phyloP scores from a whole-genome alignment of 2,797 vertebrate species.

The Falco peregrinus region DNA sequence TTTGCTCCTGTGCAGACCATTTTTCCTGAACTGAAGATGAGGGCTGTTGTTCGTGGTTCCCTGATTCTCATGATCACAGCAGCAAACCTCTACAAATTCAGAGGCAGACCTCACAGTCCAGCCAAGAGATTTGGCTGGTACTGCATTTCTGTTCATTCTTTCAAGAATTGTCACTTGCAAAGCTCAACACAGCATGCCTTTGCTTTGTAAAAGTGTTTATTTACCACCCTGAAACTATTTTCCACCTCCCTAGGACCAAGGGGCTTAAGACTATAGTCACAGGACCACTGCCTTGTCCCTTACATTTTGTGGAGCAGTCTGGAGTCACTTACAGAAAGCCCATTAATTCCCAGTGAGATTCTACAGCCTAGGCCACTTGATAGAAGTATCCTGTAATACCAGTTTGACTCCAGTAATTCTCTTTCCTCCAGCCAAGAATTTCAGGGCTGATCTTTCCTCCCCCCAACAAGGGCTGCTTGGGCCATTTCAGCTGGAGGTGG shows the following conservation, averaged over 20 bases:
- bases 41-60: slow-evolving; percentile 92
- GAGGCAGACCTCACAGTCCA: background rate
- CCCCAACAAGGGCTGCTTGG: background rate
- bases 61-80: slow-evolving; percentile 98
- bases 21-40: slow-evolving; percentile 98
- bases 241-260: too few relatives aligned
- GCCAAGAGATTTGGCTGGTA: background rate
- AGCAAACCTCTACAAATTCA: slow-evolving; percentile 86
- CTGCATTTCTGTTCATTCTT: background rate
- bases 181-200: background rate
- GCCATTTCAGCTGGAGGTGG: background rate
- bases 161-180: background rate
- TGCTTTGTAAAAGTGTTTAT: background rate
- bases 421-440: background rate
- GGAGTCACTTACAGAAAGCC: background rate
- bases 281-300: background rate
- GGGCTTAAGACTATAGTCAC: background rate
- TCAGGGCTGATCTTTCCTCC: background rate
- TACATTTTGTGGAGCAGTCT: background rate
- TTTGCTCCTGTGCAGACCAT: slow-evolving; percentile 98
- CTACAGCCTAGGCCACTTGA: background rate
- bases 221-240: background rate
- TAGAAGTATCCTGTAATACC: background rate
- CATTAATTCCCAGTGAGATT: background rate
- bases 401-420: background rate